Percentiles rank a stretch among this genome's conserved stretches.
phyloP scores from a whole-genome alignment of 2,888 invertebrate genomes.

The Apantesis nais region DNA sequence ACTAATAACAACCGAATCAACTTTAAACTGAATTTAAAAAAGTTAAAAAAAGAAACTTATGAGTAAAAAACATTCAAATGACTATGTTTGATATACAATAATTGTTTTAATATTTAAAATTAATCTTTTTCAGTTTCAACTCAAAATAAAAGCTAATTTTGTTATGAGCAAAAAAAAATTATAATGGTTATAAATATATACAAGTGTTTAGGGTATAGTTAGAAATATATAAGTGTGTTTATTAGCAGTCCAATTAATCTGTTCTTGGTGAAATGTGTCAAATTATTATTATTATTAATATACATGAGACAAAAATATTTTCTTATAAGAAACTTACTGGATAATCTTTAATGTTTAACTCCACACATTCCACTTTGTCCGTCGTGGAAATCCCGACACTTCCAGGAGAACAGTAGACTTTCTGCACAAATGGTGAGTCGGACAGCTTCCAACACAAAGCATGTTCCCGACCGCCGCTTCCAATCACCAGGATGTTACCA shows the following conservation, averaged over 20 bases:
- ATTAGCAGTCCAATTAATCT: neutral
- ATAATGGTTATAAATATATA: no score
- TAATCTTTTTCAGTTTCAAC: no score
- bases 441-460: slow-evolving; percentile 97
- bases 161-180: no score
- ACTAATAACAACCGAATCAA: no score
- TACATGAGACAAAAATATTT: neutral
- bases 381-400: slow-evolving; percentile 92
- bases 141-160: no score
- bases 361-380: slow-evolving; percentile 89
- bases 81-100: no score
- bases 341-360: slow-evolving; percentile 88
- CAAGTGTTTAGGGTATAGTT: neutral
- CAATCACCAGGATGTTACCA: slow-evolving; percentile 91
- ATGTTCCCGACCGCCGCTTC: slow-evolving; percentile 98
- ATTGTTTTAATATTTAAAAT: no score
- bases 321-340: slow-evolving; percentile 82
- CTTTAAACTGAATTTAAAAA: no score
- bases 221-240: neutral
- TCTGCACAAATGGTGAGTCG: slow-evolving; percentile 89
- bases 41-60: no score
- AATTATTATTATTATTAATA: neutral
- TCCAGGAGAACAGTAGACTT: slow-evolving; percentile 94
- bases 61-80: no score
- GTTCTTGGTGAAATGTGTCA: neutral